Base-by-base conservation (phyloP, 2,888 invertebrate species). In the Stenurella melanura region DNA sequence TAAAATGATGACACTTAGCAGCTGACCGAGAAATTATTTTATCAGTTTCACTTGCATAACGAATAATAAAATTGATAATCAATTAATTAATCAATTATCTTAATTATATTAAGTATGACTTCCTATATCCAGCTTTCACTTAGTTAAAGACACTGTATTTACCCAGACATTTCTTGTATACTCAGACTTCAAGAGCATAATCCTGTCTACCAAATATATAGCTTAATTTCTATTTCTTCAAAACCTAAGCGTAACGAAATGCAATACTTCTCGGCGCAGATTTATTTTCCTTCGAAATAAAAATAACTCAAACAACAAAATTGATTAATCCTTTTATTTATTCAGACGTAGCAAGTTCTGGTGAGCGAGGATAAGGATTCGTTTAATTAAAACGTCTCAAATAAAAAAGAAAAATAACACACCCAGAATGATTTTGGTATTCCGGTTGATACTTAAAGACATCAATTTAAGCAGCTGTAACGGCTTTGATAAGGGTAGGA, bases 381-480 rank as follows among this genome's bases (percentile, higher is more conserved):
- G 38, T 72, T 72, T 72, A 72, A 72, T 72, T 72, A 72, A 72
- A 72, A 34, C 61, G 30, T 19, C 26, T 34, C 50, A 63, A 60
- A 38, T n/a, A 63, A 63, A 42, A 34, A 38, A 54, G 30, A 63
- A 38, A 54, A 63, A 72, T 63, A 72, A 42, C 26, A 63, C 61
- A 19, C 64, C 19, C 61, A 12, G 50, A 30, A 42, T 26, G 72
- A 72, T 63, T 72, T 72, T 58, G 58, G 64, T 72, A 72, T 72
- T 72, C 72, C 72, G 42, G 15, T 54, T 72, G 63, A 72, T 72
- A 72, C 72, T 72, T 63, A 64, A 72, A 72, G 72, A 72, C 72
- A 72, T 72, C 72, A 72, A 72, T 72, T 72, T 63, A 72, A 72
- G 63, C 63, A 64, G 72, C 72, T 72, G 72, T 63, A 63, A 54